These are phyloP conservation scores for Drosophila anomalata DNA, from an alignment of 2,888 invertebrate species.

Conservation along the genomic window DNA sequence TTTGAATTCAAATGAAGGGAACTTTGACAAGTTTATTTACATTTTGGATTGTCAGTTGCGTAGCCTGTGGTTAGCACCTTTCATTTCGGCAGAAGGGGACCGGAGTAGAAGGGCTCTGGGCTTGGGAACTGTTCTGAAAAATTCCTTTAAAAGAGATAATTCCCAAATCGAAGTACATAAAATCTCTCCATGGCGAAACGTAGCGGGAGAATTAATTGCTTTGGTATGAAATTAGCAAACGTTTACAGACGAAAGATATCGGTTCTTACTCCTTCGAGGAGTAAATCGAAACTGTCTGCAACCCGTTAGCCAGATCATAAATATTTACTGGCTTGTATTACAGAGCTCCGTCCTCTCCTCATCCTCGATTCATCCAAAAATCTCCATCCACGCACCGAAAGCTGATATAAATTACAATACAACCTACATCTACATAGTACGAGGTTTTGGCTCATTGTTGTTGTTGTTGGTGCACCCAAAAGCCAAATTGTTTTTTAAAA, in stretches of 20 bases:
- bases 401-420: slow-evolving; percentile 71
- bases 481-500: slow-evolving; percentile 81
- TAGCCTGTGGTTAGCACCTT: slow-evolving; percentile 63
- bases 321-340: slow-evolving; percentile 41
- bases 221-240: slow-evolving; percentile 11
- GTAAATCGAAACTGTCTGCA: slow-evolving; percentile 36
- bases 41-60: slow-evolving; percentile 45
- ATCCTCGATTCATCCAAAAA: neutral
- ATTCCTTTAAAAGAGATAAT: neutral
- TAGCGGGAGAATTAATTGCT: slow-evolving; percentile 1
- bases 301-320: slow-evolving; percentile 41
- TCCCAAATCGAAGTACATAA: neutral
- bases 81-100: neutral
- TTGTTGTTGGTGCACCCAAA: slow-evolving; percentile 62
- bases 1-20: slow-evolving; percentile 69
- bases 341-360: slow-evolving; percentile 2
- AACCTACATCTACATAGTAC: slow-evolving; percentile 50
- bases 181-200: neutral
- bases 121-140: neutral
- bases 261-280: slow-evolving; percentile 4
- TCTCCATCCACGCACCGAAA: slow-evolving; percentile 55
- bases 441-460: slow-evolving; percentile 21
- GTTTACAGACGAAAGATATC: neutral
- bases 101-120: neutral
- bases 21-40: slow-evolving; percentile 66